Evolutionary conservation across 2,888 invertebrate genomes (phyloP), one percentile per base, ranked within the genome.

Genomic region (Andrena marginata): DNA sequence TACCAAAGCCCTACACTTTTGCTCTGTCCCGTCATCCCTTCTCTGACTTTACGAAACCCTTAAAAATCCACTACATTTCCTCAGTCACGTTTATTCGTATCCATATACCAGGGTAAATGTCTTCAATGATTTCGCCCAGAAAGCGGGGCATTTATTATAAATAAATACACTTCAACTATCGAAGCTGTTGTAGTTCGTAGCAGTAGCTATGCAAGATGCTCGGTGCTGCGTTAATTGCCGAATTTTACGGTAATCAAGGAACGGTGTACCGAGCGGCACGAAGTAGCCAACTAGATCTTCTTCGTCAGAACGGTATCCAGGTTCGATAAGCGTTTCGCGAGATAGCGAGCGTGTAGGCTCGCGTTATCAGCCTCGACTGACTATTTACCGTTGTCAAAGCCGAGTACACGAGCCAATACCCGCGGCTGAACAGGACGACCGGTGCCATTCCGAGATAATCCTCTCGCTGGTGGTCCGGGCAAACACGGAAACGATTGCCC

Each of bases 311-410:
- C 33, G 59, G 75, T 49, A 74, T 73, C 42, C 33, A 23, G 60
- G 20, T 51, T 20, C 62, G 65, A 70, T 74, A 74, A 64, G 56
- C 26, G 63, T 68, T 77, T 72, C 68, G 29, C 65, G 23, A 82
- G 68, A 64, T 84, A 84, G 73, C 71, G 63, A 54, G 73, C 29
- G 56, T 48, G 29, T 56, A 60, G 60, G 63, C 63, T 49, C 63
- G 64, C 51, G 77, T 85, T 87, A 87, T 87, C 87, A 67, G 62
- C 13, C 16, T 64, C 51, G 56, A 64, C 60, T 42, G 63, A 77
- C 87, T 82, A 80, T 84, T 87, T 84, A 81, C 85, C 85, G 85
- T 87, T 87, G 87, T 87, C 87, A 85, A 87, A 85, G 87, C 63
- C 69, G n/a, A 67, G 68, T 70, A 75, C 78, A 69, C 77, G 64